Conservation (phyloP, 2,797 vertebrate species). For the Lagodon rhomboides region DNA sequence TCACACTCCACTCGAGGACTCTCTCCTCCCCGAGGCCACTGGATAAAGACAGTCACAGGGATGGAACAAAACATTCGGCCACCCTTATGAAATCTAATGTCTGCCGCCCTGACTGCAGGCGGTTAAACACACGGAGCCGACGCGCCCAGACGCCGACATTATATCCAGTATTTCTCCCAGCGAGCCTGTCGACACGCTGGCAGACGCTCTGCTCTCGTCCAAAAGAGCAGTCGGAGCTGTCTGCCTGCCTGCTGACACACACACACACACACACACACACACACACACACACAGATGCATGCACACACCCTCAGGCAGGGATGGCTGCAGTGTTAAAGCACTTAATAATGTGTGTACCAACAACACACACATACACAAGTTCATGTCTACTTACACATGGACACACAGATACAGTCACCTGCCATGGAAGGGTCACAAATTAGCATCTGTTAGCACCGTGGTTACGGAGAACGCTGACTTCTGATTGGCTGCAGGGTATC, state of each 20-base stretch:
- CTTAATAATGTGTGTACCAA: not conserved
- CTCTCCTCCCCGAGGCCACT: slow-evolving; percentile 12
- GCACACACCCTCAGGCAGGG: not conserved
- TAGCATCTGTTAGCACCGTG: not conserved
- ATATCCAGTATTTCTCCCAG: slow-evolving; percentile 52
- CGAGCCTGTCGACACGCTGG: slow-evolving; percentile 51
- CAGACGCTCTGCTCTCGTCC: slow-evolving; percentile 47
- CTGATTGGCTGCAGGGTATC: slow-evolving; percentile 5
- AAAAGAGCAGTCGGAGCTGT: slow-evolving; percentile 70
- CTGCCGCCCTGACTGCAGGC: slow-evolving; percentile 27
- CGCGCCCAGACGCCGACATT: slow-evolving; percentile 45
- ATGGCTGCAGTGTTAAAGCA: not conserved
- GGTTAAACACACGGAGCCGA: slow-evolving; percentile 25
- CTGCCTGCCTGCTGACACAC: slow-evolving; percentile 31
- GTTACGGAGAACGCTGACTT: not conserved
- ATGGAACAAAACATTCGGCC: not conserved
- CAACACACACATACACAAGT: not conserved
- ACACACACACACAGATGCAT: not conserved
- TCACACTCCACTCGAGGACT: slow-evolving; percentile 1
- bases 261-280: slow-evolving; percentile 16
- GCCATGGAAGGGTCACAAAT: not conserved
- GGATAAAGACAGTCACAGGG: slow-evolving; percentile 20
- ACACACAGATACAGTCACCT: not conserved
- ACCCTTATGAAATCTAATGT: slow-evolving; percentile 5
- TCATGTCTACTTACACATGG: not conserved